phyloP scores from a whole-genome alignment of 2,797 vertebrate species.

The Artibeus jamaicensis region DNA sequence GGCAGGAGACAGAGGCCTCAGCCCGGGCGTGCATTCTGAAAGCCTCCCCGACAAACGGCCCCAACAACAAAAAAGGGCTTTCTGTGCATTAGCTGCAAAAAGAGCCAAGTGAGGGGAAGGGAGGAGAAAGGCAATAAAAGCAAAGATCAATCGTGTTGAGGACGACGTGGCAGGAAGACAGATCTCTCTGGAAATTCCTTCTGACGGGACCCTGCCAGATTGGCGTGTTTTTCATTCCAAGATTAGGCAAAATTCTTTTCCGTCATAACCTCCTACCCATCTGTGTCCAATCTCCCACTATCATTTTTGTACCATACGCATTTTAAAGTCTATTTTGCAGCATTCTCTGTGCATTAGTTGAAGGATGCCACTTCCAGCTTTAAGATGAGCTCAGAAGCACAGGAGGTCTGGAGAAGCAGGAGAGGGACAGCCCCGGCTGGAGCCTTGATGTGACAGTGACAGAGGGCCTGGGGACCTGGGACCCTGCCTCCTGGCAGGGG shows the following conservation, averaged over 20 bases:
- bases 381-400: background rate
- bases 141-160: constrained; percentile 45
- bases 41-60: background rate
- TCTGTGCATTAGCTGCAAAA: background rate
- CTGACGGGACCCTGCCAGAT: constrained; percentile 45
- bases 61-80: background rate
- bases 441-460: rapidly evolving
- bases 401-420: rapidly evolving
- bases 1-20: background rate
- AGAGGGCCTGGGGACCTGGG: background rate
- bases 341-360: background rate
- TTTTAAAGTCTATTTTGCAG: background rate
- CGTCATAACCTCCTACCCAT: background rate
- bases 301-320: background rate
- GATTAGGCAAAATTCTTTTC: constrained; percentile 46
- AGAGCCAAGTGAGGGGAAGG: background rate
- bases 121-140: background rate
- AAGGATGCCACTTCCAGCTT: background rate
- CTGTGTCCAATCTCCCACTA: background rate
- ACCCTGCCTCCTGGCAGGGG: background rate
- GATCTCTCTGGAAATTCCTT: constrained; percentile 17
- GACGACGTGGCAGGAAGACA: constrained; percentile 33
- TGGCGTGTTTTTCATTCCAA: constrained; percentile 24
- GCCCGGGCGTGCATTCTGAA: background rate
- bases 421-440: background rate